These are phyloP conservation scores for Pristionchus fissidentatus DNA, from an alignment of 2,888 invertebrate genomes.

Conservation along the genomic window DNA sequence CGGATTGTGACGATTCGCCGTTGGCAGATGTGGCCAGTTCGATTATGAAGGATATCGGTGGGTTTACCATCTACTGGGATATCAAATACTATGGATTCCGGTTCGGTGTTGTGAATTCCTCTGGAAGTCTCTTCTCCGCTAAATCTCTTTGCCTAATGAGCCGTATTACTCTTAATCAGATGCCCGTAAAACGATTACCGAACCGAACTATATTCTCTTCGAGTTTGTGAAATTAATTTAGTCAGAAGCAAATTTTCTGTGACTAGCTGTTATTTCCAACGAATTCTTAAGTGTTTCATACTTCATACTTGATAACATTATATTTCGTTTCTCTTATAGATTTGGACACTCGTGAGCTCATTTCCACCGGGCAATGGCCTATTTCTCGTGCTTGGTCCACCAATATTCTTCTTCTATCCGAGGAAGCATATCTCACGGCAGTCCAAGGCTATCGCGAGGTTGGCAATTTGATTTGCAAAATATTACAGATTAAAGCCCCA, in stretches of 20 bases:
- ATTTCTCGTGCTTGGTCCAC: constrained; percentile 9
- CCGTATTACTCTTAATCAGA: too few relatives aligned
- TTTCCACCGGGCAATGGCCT: constrained; percentile 35
- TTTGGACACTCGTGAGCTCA: constrained; percentile 24
- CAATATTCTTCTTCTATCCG: neutral
- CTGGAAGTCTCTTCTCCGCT: too few relatives aligned
- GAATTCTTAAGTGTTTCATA: neutral
- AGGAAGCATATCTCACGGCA: constrained; percentile 14
- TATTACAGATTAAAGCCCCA: neutral
- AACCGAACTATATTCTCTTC: too few relatives aligned
- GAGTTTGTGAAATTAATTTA: too few relatives aligned
- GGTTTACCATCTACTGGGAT: too few relatives aligned
- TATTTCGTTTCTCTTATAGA: neutral
- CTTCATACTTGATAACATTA: neutral
- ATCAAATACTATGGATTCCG: too few relatives aligned
- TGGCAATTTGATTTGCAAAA: neutral
- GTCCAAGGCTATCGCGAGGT: constrained; percentile 29
- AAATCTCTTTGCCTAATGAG: too few relatives aligned
- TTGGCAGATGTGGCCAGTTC: neutral
- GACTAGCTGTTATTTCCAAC: too few relatives aligned
- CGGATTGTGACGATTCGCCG: neutral
- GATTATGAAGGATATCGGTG: constrained; percentile 14
- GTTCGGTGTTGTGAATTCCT: too few relatives aligned
- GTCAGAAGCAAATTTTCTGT: too few relatives aligned
- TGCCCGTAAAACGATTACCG: too few relatives aligned